These are phyloP conservation scores for Petromus typicus DNA, from an alignment of 2,113 vertebrate species.

Conservation along the genomic window DNA sequence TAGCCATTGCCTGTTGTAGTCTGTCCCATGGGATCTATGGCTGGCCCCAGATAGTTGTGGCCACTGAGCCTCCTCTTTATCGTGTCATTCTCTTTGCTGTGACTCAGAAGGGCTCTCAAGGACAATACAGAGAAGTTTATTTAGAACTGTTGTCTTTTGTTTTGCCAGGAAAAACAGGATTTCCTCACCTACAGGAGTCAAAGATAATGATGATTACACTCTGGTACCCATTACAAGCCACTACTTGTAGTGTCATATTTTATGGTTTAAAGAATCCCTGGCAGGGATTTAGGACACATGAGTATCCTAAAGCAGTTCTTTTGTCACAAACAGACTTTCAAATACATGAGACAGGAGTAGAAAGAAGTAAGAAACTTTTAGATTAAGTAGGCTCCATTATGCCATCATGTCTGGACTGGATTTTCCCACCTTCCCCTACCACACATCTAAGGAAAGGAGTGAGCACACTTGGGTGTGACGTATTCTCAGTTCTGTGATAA, in stretches of 20 bases:
- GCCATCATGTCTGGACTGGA: neutral
- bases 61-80: neutral
- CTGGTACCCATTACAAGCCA: neutral
- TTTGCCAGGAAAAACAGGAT: constrained; percentile 42
- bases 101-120: neutral
- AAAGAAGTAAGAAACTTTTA: neutral
- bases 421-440: neutral
- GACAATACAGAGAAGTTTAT: neutral
- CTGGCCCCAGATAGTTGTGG: neutral
- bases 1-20: neutral
- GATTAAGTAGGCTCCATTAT: neutral
- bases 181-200: constrained; percentile 18
- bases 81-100: neutral
- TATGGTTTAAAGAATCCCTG: constrained; percentile 1
- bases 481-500: constrained; percentile 10
- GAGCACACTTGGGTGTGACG: neutral
- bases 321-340: neutral
- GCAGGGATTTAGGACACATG: too few relatives aligned
- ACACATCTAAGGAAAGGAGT: neutral
- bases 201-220: neutral
- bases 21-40: neutral
- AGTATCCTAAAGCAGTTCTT: constrained; percentile 9
- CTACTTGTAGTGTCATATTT: constrained; percentile 7
- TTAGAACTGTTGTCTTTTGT: constrained; percentile 3
- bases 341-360: neutral